Evolutionary conservation across 1,140 invertebrate species (phyloP).

Genomic region (Archegozetes longisetosus): DNA sequence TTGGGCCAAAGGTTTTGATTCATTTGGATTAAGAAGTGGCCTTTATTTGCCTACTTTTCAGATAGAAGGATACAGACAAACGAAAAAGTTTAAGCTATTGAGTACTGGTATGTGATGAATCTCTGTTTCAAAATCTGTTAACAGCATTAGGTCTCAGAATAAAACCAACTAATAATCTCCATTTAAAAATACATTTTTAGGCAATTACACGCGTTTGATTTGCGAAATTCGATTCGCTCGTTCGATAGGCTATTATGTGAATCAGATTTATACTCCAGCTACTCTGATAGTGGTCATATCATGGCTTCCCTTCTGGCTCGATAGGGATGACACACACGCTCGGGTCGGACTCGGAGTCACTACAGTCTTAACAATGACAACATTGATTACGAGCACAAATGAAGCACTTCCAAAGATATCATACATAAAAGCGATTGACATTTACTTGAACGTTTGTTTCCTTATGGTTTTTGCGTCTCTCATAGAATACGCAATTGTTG

Average conservation of each 20-base stretch:
- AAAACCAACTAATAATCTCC: too few species aligned
- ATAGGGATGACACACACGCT: conserved; percentile 25
- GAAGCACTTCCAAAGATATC: conserved; percentile 28
- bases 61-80: not conserved
- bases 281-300: conserved; percentile 25
- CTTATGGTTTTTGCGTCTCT: conserved; percentile 26
- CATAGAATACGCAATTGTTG: conserved; percentile 23
- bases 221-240: conserved; percentile 24
- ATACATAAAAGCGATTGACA: conserved; percentile 28
- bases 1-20: too few species aligned
- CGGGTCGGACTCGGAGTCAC: conserved; percentile 27
- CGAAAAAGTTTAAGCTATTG: not conserved
- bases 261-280: conserved; percentile 24
- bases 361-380: conserved; percentile 28
- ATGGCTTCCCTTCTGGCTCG: conserved; percentile 27
- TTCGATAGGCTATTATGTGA: conserved; percentile 23
- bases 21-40: too few species aligned
- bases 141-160: too few species aligned
- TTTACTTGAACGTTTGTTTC: conserved; percentile 27
- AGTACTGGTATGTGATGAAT: too few species aligned
- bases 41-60: not conserved
- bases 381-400: conserved; percentile 29
- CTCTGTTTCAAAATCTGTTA: too few species aligned
- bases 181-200: too few species aligned
- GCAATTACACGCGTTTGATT: conserved; percentile 22